Evolutionary conservation across 2,888 invertebrate genomes (phyloP), one percentile per base, ranked within the genome.

Genomic region (Salpingus planirostris): DNA sequence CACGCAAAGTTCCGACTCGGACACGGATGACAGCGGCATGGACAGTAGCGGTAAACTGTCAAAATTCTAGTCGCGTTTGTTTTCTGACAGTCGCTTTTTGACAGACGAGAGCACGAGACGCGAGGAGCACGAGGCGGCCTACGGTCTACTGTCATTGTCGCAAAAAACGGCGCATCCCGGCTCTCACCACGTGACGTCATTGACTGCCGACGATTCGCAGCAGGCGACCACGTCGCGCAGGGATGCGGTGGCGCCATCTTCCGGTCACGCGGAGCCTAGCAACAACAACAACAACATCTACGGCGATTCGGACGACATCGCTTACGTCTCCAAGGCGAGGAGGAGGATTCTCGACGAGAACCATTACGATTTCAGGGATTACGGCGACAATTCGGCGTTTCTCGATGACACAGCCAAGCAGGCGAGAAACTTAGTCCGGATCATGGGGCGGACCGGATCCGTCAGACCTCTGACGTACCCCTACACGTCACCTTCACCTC

Each of bases 61-160:
- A 18, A 6, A 18, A 18, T 18, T 5, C 18, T 18, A 8, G 8
- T 6, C 18, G 8, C 18, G 18, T 18, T 8, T 8, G 8, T 6
- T 18, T 18, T 18, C 18, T 18, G 18, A n/a, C n/a, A n/a, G n/a
- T n/a, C n/a, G n/a, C n/a, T n/a, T n/a, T n/a, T n/a, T 18, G 5
- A 69, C 73, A 45, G 80, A 80, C 60, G 76, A 76, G 46, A 77
- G 74, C 39, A 80, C 79, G 5, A 68, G 80, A n/a, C 64, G 80
- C 43, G 78, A 78, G 49, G 89, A 89, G 60, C 86, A 87, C 49
- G 89, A 89, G 66, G 88, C 88, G 4, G 89, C 88, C 0, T 80
- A 83, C 48, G 82, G 88, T 54, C 65, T 90, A 35, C 62, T 90
- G 22, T 84, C 86, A 18, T 65, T 90, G 24, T 78, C 81, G 3